phyloP scores from a whole-genome alignment of 1,140 invertebrate species.

The Drosophila ironensis region DNA sequence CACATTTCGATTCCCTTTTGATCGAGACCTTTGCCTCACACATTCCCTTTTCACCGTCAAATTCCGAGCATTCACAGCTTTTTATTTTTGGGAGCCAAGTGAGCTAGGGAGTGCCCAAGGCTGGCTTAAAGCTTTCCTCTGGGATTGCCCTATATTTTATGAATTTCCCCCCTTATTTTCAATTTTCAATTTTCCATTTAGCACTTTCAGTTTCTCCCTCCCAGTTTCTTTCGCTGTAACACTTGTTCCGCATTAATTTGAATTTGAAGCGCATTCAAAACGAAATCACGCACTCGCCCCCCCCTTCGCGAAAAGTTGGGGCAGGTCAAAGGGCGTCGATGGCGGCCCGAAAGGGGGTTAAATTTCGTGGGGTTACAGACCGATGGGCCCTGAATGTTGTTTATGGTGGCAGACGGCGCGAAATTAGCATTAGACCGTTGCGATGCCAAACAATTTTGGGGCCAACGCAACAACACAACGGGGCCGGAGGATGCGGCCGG shows the following conservation, averaged over 20 bases:
- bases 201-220: neutral
- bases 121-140: too few species aligned
- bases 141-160: too few species aligned
- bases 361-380: neutral
- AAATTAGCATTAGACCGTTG: slow-evolving; percentile 67
- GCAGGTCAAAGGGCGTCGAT: neutral
- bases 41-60: too few species aligned
- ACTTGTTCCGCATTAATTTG: slow-evolving; percentile 69
- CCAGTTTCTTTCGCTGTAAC: slow-evolving; percentile 15
- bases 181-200: neutral
- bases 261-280: slow-evolving; percentile 66
- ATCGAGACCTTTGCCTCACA: too few species aligned
- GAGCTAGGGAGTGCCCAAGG: too few species aligned
- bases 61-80: too few species aligned
- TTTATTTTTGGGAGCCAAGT: too few species aligned
- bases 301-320: neutral
- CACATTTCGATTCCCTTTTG: too few species aligned
- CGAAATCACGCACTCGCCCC: slow-evolving; percentile 47
- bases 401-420: slow-evolving; percentile 61
- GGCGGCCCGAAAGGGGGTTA: too few species aligned
- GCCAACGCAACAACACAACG: slow-evolving; percentile 1
- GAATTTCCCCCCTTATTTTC: neutral
- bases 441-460: slow-evolving; percentile 56
- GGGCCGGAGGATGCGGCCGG: slow-evolving; percentile 13
- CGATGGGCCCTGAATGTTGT: slow-evolving; percentile 37